Evolutionary conservation across 2,113 vertebrate genomes (phyloP).

Genomic region (Hiodon tergisus): DNA sequence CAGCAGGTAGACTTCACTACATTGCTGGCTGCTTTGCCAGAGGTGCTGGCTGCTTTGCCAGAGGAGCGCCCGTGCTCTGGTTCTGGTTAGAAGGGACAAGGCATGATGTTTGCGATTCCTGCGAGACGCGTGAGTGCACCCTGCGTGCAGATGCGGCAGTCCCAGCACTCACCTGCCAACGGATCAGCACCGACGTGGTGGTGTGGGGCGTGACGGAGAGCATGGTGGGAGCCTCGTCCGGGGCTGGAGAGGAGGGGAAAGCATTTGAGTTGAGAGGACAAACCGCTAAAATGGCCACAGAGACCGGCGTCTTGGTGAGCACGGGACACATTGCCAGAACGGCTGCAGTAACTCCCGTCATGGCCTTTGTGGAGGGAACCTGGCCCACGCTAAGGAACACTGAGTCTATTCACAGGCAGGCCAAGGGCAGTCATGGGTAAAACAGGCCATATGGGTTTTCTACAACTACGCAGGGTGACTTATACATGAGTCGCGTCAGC

Average conservation of each 20-base stretch:
- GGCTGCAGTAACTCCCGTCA: conserved; percentile 8
- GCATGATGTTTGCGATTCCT: no score
- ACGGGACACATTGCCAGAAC: no score
- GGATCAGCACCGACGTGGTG: conserved; percentile 88
- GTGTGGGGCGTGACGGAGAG: conserved; percentile 89
- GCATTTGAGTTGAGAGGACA: conserved; percentile 23
- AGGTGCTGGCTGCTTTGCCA: conserved; percentile 15
- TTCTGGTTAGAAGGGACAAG: not conserved
- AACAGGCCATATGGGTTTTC: conserved; percentile 9
- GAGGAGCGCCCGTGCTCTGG: not conserved
- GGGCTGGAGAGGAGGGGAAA: conserved; percentile 58
- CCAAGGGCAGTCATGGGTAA: conserved; percentile 24
- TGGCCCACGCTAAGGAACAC: conserved; percentile 15
- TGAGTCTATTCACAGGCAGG: conserved; percentile 23
- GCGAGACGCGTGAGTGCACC: not conserved
- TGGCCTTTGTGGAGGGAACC: conserved; percentile 46
- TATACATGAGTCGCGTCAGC: not conserved
- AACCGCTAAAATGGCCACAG: not conserved
- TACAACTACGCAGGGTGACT: not conserved
- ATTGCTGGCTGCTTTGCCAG: not conserved
- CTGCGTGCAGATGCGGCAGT: not conserved
- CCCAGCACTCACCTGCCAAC: conserved; percentile 77
- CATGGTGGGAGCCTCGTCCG: conserved; percentile 79
- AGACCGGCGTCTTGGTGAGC: no score
- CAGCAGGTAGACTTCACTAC: no score